Percentiles rank a stretch among this genome's conserved stretches.
phyloP scores from a whole-genome alignment of 2,113 vertebrate genomes.

The Lampris incognitus region DNA sequence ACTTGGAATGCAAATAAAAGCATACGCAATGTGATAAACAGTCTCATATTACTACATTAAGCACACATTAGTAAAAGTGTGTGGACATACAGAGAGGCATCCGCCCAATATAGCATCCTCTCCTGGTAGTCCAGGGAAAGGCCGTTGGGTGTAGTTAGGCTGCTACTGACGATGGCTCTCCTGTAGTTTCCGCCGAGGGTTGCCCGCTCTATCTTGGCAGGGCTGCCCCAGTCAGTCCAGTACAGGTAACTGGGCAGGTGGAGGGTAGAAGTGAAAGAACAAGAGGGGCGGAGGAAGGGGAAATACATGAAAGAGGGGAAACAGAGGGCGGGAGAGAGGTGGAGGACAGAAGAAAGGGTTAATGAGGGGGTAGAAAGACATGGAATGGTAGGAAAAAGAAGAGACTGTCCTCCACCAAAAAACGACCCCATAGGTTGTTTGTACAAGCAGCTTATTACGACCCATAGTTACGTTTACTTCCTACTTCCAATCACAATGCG shows the following conservation, averaged over 20 bases:
- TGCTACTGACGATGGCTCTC: slow-evolving; percentile 67
- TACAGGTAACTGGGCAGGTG: slow-evolving; percentile 75
- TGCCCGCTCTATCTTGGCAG: slow-evolving; percentile 80
- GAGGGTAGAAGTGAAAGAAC: not conserved
- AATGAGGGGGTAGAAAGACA: not conserved
- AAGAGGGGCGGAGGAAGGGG: not conserved
- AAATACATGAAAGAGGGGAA: not conserved
- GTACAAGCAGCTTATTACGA: too few species aligned
- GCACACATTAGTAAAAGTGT: not conserved
- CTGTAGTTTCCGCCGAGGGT: slow-evolving; percentile 80
- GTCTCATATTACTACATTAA: too few species aligned
- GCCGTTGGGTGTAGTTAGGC: slow-evolving; percentile 72
- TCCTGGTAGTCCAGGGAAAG: slow-evolving; percentile 79
- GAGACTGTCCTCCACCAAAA: too few species aligned
- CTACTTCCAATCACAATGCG: not conserved
- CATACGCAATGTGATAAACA: too few species aligned
- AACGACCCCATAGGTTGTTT: too few species aligned
- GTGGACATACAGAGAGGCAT: slow-evolving; percentile 71
- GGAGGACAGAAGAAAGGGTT: not conserved
- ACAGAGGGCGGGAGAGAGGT: not conserved
- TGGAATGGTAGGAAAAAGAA: not conserved
- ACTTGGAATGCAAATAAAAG: too few species aligned
- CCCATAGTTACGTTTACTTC: too few species aligned
- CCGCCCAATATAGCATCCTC: slow-evolving; percentile 82
- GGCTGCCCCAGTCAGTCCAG: slow-evolving; percentile 81